Percentiles rank a stretch among this genome's conserved stretches.
phyloP scores from a whole-genome alignment of 1,140 invertebrate species.

The Drosophila lowei region DNA sequence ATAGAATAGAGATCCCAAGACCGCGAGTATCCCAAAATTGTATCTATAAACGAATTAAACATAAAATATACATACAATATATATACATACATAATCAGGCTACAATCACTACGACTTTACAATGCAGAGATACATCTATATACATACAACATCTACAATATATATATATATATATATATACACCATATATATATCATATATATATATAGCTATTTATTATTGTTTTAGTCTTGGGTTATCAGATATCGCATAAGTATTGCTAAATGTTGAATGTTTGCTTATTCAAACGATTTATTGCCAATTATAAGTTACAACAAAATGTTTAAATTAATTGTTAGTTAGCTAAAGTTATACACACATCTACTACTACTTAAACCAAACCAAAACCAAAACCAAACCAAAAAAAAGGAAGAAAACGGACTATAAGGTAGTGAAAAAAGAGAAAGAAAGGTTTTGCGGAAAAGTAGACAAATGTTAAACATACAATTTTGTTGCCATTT shows the following conservation, averaged over 20 bases:
- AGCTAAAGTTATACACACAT: constrained; percentile 78
- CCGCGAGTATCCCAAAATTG: constrained; percentile 32
- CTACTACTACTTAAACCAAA: constrained; percentile 54
- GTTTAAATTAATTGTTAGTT: constrained; percentile 82
- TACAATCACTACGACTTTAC: constrained; percentile 77
- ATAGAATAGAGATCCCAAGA: neutral
- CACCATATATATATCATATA: constrained; percentile 45
- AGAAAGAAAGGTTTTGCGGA: constrained; percentile 46
- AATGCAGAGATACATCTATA: constrained; percentile 37
- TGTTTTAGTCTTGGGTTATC: constrained; percentile 70
- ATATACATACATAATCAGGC: constrained; percentile 70
- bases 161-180: constrained; percentile 65
- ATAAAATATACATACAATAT: constrained; percentile 36
- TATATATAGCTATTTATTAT: constrained; percentile 71
- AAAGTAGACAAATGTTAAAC: constrained; percentile 80
- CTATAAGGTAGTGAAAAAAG: constrained; percentile 34
- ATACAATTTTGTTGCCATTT: constrained; percentile 83
- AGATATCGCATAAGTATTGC: constrained; percentile 63
- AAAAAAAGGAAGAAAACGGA: constrained; percentile 56
- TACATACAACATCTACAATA: constrained; percentile 34
- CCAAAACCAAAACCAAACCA: constrained; percentile 30
- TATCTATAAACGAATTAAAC: constrained; percentile 54
- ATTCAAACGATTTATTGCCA: constrained; percentile 79
- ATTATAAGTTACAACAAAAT: constrained; percentile 76
- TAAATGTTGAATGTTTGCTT: constrained; percentile 80